phyloP scores from a whole-genome alignment of 2,797 vertebrate species.

The Falco rusticolus region DNA sequence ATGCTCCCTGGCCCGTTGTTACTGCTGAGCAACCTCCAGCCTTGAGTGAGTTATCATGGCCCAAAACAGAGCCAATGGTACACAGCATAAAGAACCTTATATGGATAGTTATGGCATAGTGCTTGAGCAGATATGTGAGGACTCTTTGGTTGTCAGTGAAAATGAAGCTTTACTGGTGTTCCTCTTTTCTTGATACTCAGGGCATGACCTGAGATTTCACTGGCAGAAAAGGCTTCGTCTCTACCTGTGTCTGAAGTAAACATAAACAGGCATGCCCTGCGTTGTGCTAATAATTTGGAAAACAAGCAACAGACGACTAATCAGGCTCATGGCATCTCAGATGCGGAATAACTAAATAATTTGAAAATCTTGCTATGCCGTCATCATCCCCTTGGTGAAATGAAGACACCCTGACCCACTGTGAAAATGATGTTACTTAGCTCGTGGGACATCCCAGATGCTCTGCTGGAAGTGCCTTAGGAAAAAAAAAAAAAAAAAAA shows the following conservation, averaged over 20 bases:
- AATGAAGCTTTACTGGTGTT: neutral
- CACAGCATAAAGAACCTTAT: too few species aligned
- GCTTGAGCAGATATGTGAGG: neutral
- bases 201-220: neutral
- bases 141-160: neutral
- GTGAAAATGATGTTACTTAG: neutral
- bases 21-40: neutral
- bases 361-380: neutral
- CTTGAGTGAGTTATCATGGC: accelerated
- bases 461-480: neutral
- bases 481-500: neutral
- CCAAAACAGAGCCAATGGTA: neutral
- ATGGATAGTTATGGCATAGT: neutral
- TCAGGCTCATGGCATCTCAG: neutral
- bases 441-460: neutral
- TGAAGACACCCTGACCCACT: neutral
- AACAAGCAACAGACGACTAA: neutral
- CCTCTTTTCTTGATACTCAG: neutral
- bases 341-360: neutral
- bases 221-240: neutral
- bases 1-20: neutral
- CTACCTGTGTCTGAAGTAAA: neutral
- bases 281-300: neutral
- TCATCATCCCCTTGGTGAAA: neutral
- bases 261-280: neutral